These are phyloP conservation scores for Upupa epops DNA, from an alignment of 2,113 vertebrate genomes.

Conservation along the genomic window DNA sequence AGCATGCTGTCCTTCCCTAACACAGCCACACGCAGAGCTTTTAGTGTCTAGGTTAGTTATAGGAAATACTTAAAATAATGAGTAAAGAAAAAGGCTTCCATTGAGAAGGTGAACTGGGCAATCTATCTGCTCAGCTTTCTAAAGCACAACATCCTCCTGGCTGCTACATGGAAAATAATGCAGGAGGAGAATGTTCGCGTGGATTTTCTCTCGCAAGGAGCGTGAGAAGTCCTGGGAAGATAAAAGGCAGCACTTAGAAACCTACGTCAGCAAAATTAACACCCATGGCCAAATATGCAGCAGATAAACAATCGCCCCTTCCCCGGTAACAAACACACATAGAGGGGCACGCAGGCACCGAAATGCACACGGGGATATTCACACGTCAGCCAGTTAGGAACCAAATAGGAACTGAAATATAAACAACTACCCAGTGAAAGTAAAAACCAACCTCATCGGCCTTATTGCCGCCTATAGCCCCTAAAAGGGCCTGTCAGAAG, in stretches of 20 bases:
- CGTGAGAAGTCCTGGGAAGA: not conserved
- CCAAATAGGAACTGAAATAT: not conserved
- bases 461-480: no score
- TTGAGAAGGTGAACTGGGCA: not conserved
- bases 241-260: not conserved
- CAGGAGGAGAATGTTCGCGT: not conserved
- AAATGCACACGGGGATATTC: not conserved
- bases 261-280: not conserved
- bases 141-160: not conserved
- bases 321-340: not conserved
- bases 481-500: no score
- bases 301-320: not conserved
- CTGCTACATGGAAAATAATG: not conserved
- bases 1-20: not conserved
- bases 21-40: not conserved
- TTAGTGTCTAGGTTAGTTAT: not conserved
- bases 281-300: not conserved
- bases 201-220: not conserved
- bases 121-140: not conserved
- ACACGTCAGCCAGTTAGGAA: not conserved
- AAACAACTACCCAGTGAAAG: not conserved
- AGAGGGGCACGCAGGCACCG: not conserved
- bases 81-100: not conserved
- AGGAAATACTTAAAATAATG: not conserved
- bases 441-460: no score